phyloP scores from a whole-genome alignment of 2,888 invertebrate genomes.

The Ichneumoninae sp. region DNA sequence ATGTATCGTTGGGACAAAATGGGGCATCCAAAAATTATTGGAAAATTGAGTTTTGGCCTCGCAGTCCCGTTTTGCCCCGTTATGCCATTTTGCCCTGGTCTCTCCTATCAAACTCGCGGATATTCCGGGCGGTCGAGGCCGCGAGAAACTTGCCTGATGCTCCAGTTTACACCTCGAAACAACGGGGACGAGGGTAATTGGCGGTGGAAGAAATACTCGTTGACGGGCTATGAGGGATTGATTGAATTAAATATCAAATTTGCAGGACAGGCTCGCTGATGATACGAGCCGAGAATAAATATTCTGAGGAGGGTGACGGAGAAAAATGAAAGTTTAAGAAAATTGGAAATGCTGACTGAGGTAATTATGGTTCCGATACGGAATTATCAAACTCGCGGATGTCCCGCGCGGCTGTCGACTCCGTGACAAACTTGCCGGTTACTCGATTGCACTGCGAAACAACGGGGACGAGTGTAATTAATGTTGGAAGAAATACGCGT shows the following conservation, averaged over 20 bases:
- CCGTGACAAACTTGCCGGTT: neutral
- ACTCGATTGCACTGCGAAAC: neutral
- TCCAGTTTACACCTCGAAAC: neutral
- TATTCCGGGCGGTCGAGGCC: constrained; percentile 19
- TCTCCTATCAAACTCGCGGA: constrained; percentile 1
- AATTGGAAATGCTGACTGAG: too few relatives aligned
- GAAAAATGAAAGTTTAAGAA: too few relatives aligned
- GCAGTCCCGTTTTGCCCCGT: too few relatives aligned
- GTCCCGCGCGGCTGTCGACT: constrained; percentile 8
- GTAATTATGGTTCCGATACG: neutral
- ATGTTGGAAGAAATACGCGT: neutral
- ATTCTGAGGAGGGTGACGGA: too few relatives aligned
- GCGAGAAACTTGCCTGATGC: neutral
- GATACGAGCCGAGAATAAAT: too few relatives aligned
- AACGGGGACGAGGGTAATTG: neutral
- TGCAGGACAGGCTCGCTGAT: too few relatives aligned
- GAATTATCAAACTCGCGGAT: constrained; percentile 42
- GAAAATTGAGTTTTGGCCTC: too few relatives aligned
- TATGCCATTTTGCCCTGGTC: too few relatives aligned
- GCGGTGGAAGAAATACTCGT: neutral
- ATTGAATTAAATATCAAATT: neutral
- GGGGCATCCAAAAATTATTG: too few relatives aligned
- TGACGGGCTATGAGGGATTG: neutral
- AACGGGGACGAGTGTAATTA: neutral
- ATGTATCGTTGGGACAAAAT: too few relatives aligned